A percentile compares a stretch with the other conserved stretches of the same genome.
These are phyloP conservation scores for Acomys russatus DNA, from an alignment of 2,797 vertebrate genomes.

Conservation along the genomic window DNA sequence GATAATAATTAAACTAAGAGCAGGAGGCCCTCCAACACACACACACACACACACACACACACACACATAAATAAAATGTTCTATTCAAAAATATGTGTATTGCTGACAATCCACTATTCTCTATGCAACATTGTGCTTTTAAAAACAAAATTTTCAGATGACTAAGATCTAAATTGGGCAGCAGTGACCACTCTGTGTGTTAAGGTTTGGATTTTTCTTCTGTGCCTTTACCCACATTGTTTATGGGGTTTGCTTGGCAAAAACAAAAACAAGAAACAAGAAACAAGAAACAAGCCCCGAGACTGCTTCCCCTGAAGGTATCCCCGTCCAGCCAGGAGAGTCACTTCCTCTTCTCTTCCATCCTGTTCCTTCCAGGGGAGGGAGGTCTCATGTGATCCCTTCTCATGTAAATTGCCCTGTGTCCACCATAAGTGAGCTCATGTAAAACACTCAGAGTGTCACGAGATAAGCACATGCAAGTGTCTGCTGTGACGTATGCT, in stretches of 20 bases:
- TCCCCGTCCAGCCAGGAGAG: not conserved
- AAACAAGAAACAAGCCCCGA: not conserved
- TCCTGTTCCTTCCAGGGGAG: not conserved
- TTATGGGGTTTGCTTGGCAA: not conserved
- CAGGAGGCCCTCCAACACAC: not conserved
- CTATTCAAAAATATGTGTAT: not conserved
- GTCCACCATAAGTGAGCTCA: not conserved
- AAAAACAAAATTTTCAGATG: constrained; percentile 15
- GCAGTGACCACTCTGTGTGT: not conserved
- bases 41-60: not conserved
- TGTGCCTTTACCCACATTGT: not conserved
- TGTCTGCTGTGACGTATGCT: not conserved
- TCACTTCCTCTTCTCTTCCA: not conserved
- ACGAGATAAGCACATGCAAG: not conserved
- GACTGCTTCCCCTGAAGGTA: too few species aligned
- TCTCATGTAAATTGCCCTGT: not conserved
- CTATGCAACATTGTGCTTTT: not conserved
- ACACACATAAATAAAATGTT: not conserved
- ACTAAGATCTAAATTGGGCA: not conserved
- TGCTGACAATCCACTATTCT: not conserved
- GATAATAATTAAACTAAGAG: constrained; percentile 26
- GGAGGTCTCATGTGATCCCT: not conserved
- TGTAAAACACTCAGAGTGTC: not conserved
- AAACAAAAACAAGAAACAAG: too few species aligned
- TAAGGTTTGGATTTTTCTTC: constrained; percentile 1